These are phyloP conservation scores for Apogon talboti DNA, from an alignment of 2,797 vertebrate genomes.

Conservation along the genomic window DNA sequence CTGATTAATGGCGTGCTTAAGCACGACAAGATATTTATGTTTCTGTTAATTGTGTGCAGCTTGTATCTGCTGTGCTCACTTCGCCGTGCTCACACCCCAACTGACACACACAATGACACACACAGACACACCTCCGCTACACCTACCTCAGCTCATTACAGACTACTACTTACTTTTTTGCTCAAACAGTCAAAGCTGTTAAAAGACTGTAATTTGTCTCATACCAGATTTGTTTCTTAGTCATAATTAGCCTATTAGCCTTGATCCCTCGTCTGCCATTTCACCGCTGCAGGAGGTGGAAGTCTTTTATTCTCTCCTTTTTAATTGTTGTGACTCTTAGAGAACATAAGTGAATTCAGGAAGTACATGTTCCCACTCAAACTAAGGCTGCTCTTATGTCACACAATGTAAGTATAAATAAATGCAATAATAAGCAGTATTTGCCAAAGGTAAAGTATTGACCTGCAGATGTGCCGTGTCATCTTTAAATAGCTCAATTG, in stretches of 20 bases:
- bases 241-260: conserved; percentile 53
- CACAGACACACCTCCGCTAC: conserved; percentile 28
- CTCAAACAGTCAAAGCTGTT: conserved; percentile 56
- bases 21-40: conserved; percentile 93
- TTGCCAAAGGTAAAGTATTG: neutral
- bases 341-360: neutral
- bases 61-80: conserved; percentile 82
- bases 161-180: conserved; percentile 62
- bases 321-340: conserved; percentile 2
- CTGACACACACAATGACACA: conserved; percentile 26
- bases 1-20: conserved; percentile 96
- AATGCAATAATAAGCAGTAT: neutral
- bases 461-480: no score
- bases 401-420: no score
- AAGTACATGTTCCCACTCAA: no score
- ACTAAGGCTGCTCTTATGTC: no score
- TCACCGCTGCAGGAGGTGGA: neutral
- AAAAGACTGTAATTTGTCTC: conserved; percentile 53
- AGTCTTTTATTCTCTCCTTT: conserved; percentile 5
- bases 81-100: conserved; percentile 73
- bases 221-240: conserved; percentile 52
- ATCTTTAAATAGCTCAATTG: neutral
- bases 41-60: conserved; percentile 95
- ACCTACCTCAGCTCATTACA: conserved; percentile 64
- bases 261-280: conserved; percentile 11